Conservation (phyloP, 2,113 vertebrate genomes). For the Myiopsitta monachus region DNA sequence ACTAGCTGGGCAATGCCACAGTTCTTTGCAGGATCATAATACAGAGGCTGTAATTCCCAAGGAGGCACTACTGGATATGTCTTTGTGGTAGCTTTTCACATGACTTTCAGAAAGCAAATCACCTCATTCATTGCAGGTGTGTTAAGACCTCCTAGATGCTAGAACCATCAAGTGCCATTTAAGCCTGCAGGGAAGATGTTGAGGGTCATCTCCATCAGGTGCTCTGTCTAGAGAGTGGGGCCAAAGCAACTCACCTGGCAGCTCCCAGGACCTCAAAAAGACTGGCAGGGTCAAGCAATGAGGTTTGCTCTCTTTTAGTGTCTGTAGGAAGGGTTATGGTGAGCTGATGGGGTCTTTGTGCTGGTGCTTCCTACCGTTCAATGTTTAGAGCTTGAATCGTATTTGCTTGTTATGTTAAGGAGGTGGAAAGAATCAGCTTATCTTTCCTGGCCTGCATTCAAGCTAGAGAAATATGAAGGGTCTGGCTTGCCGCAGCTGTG, state of each 20-base stretch:
- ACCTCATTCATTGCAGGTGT: neutral
- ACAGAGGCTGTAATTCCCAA: neutral
- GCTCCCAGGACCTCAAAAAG: neutral
- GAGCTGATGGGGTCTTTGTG: neutral
- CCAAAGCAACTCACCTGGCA: neutral
- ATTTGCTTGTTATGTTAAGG: neutral
- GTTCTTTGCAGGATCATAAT: neutral
- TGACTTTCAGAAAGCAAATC: neutral
- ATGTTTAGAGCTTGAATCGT: rapidly evolving
- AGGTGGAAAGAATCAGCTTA: neutral
- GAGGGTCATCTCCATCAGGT: neutral
- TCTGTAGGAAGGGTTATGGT: neutral
- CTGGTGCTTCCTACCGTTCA: neutral
- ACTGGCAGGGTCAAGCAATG: rapidly evolving
- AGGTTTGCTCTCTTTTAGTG: neutral
- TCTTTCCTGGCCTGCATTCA: neutral
- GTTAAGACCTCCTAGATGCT: neutral
- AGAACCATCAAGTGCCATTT: neutral
- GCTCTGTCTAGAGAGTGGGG: neutral
- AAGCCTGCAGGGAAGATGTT: neutral
- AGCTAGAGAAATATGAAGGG: neutral
- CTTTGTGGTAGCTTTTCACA: neutral
- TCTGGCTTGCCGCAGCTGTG: neutral
- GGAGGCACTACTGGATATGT: neutral
- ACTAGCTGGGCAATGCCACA: neutral